phyloP scores from a whole-genome alignment of 1,140 invertebrate species.

The Agrypnia vestita region DNA sequence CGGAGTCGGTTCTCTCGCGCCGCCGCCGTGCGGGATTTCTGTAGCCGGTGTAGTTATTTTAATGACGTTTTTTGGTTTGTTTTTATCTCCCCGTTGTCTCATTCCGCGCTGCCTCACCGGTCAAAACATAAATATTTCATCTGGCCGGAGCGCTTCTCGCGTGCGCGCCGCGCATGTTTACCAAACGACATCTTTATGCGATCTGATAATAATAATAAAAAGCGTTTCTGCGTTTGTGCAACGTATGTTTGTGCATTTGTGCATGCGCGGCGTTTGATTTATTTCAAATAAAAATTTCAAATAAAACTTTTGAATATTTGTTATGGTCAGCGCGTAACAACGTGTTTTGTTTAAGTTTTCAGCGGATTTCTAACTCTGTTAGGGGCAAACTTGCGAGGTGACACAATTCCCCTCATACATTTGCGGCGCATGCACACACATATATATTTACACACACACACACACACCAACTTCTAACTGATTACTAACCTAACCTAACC shows the following conservation, averaged over 20 bases:
- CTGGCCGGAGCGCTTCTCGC: neutral
- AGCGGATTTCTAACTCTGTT: no score
- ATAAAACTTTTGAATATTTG: no score
- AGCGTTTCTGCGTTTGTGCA: neutral
- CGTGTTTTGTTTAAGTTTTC: no score
- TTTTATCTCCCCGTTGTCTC: neutral
- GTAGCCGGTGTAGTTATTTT: constrained; percentile 31
- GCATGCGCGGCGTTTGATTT: neutral
- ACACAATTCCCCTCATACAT: no score
- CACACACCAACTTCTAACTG: no score
- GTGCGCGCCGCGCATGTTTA: neutral
- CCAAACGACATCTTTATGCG: neutral
- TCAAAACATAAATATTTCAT: constrained; percentile 31
- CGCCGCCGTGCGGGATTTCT: neutral
- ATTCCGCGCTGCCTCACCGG: constrained; percentile 28
- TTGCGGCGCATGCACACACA: no score
- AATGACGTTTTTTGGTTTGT: constrained; percentile 29
- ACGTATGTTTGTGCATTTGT: neutral
- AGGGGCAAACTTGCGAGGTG: no score
- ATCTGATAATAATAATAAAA: no score
- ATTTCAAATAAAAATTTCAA: no score
- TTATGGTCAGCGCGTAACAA: no score
- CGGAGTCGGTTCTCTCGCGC: neutral
- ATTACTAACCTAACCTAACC: no score
- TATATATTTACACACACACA: no score